Evolutionary conservation across 2,797 vertebrate species (phyloP).

Genomic region (Eospalax fontanierii): DNA sequence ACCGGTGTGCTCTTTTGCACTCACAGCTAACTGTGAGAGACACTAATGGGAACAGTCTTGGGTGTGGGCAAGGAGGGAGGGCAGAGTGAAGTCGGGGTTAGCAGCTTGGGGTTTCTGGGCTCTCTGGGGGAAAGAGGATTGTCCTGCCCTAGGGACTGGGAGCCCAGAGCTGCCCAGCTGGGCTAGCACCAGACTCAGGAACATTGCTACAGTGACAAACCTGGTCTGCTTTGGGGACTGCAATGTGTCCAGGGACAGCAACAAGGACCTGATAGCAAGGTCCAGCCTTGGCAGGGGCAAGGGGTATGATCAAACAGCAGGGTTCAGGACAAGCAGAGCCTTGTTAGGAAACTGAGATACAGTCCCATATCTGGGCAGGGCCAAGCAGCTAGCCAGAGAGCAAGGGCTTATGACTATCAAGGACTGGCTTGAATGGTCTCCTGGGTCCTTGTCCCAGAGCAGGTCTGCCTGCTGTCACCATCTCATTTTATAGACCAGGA

Average conservation of each 20-base stretch:
- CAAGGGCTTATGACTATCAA: accelerated
- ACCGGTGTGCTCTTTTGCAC: not conserved
- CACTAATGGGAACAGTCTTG: not conserved
- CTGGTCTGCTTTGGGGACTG: not conserved
- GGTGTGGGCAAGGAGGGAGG: not conserved
- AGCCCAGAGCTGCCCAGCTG: not conserved
- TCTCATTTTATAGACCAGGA: not conserved
- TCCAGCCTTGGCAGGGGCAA: not conserved
- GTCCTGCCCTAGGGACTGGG: not conserved
- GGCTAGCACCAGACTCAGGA: not conserved
- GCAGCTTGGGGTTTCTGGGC: not conserved
- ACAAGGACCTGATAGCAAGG: not conserved
- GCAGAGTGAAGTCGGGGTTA: not conserved
- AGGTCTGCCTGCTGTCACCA: accelerated
- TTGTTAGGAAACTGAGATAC: not conserved
- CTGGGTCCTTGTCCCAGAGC: not conserved
- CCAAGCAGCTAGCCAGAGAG: not conserved
- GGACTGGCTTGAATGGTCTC: accelerated
- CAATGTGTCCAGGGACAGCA: not conserved
- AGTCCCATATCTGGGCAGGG: not conserved
- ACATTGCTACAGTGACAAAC: not conserved
- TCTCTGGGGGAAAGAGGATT: not conserved
- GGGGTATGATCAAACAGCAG: too few species aligned
- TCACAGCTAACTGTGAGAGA: not conserved
- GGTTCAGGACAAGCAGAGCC: not conserved